Percentiles rank a stretch among this genome's conserved stretches.
These are phyloP conservation scores for Chrysomela aeneicollis DNA, from an alignment of 2,888 invertebrate genomes.

Conservation along the genomic window DNA sequence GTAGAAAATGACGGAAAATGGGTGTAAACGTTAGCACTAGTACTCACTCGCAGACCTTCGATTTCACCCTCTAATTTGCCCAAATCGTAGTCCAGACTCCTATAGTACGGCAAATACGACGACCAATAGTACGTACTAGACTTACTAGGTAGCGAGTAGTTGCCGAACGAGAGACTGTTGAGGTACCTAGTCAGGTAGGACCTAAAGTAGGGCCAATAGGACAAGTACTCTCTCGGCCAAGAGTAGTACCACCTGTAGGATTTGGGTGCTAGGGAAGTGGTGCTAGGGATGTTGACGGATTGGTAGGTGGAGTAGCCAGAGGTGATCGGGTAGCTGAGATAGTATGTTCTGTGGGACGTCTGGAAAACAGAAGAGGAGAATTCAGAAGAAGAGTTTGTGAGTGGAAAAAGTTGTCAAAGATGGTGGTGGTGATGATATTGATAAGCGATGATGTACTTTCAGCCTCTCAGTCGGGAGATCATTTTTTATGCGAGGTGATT, in stretches of 20 bases:
- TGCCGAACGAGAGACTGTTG: slow-evolving; percentile 42
- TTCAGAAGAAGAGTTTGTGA: no score
- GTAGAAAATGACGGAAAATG: no score
- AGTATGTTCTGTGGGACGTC: slow-evolving; percentile 46
- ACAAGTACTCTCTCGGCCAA: slow-evolving; percentile 43
- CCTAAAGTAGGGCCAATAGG: slow-evolving; percentile 45
- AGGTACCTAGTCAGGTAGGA: slow-evolving; percentile 44
- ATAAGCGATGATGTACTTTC: no score
- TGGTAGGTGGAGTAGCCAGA: slow-evolving; percentile 35
- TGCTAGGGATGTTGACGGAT: slow-evolving; percentile 43
- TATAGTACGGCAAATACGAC: slow-evolving; percentile 40
- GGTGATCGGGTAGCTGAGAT: slow-evolving; percentile 46
- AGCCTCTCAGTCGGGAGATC: no score
- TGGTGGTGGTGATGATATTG: no score
- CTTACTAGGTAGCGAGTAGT: slow-evolving; percentile 16
- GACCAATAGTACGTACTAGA: slow-evolving; percentile 39
- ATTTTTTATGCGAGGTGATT: no score
- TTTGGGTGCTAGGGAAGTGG: slow-evolving; percentile 40
- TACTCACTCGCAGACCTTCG: slow-evolving; percentile 49
- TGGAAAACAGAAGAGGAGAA: slow-evolving; percentile 22
- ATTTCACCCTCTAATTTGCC: slow-evolving; percentile 47
- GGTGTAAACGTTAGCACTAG: no score
- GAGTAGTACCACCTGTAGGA: slow-evolving; percentile 48
- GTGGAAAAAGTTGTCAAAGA: no score
- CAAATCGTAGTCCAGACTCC: slow-evolving; percentile 48